Conservation (phyloP, 1,140 invertebrate genomes). For the Polypedilum pembai region DNA sequence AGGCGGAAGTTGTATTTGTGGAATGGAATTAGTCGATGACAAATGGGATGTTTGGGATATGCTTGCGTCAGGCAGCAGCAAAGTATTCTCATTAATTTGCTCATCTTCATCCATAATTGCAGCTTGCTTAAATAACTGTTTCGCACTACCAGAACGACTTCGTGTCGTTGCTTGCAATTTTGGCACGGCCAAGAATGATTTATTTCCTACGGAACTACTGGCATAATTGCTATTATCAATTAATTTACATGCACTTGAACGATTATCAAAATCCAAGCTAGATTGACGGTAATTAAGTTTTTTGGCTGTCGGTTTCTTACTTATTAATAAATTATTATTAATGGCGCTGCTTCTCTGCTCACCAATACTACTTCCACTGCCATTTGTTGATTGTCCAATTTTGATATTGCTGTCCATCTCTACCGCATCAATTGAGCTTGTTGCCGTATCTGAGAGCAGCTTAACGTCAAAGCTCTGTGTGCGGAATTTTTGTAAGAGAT, state of each 20-base stretch:
- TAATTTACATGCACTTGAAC: slow-evolving; percentile 22
- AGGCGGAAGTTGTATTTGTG: slow-evolving; percentile 16
- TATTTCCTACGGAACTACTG: slow-evolving; percentile 1
- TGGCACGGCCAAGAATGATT: slow-evolving; percentile 38
- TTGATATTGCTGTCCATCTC: slow-evolving; percentile 21
- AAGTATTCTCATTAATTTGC: slow-evolving; percentile 40
- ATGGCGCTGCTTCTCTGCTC: neutral
- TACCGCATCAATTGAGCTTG: neutral
- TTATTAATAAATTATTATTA: slow-evolving; percentile 25
- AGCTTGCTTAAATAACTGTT: slow-evolving; percentile 43
- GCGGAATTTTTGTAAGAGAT: neutral
- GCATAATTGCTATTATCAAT: slow-evolving; percentile 17
- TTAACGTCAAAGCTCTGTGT: slow-evolving; percentile 24
- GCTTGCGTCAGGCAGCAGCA: slow-evolving; percentile 36
- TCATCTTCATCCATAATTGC: slow-evolving; percentile 41
- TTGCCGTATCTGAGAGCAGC: neutral
- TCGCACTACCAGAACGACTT: slow-evolving; percentile 42
- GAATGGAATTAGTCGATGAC: slow-evolving; percentile 3
- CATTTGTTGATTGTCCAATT: slow-evolving; percentile 4
- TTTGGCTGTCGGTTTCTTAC: slow-evolving; percentile 23
- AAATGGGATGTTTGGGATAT: neutral
- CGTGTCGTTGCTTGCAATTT: slow-evolving; percentile 40
- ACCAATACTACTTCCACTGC: neutral
- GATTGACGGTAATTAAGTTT: slow-evolving; percentile 27
- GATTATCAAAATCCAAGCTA: slow-evolving; percentile 23